Percentiles rank a stretch among this genome's conserved stretches.
Conservation (phyloP, 2,113 vertebrate species). For the Chelonoidis abingdonii region DNA sequence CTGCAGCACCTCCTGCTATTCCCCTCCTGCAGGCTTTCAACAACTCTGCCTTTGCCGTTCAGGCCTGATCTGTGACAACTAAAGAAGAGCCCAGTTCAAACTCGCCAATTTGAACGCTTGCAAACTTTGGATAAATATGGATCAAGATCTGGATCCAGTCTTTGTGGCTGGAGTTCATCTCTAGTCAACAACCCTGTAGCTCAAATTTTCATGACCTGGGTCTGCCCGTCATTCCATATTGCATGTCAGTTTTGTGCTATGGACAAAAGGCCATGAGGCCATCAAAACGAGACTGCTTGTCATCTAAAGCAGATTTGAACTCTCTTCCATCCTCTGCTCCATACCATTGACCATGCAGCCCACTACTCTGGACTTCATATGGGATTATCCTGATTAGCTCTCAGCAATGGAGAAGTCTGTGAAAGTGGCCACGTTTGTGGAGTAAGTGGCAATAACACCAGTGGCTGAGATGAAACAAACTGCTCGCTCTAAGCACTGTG, state of each 20-base stretch:
- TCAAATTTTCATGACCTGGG: background rate
- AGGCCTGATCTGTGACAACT: background rate
- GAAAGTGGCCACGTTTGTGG: background rate
- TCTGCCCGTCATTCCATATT: background rate
- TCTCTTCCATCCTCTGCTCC: background rate
- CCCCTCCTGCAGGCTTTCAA: background rate
- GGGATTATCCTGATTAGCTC: background rate
- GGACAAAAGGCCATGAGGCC: background rate
- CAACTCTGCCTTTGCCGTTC: background rate
- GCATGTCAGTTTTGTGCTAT: rapidly evolving
- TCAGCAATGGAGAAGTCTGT: background rate
- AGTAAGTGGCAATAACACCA: background rate
- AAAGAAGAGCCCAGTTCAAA: background rate
- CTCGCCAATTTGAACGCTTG: background rate
- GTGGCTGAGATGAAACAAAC: background rate
- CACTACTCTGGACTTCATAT: background rate
- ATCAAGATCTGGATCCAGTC: background rate
- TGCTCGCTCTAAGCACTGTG: background rate
- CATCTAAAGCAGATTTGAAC: background rate
- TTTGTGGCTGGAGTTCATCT: background rate
- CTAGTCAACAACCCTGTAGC: background rate
- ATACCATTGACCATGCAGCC: background rate
- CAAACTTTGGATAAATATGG: background rate
- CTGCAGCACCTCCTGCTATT: background rate
- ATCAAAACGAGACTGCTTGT: background rate